Percentiles rank a stretch among this genome's conserved stretches.
These are phyloP conservation scores for Sardinella longiceps DNA, from an alignment of 2,797 vertebrate genomes.

Conservation along the genomic window DNA sequence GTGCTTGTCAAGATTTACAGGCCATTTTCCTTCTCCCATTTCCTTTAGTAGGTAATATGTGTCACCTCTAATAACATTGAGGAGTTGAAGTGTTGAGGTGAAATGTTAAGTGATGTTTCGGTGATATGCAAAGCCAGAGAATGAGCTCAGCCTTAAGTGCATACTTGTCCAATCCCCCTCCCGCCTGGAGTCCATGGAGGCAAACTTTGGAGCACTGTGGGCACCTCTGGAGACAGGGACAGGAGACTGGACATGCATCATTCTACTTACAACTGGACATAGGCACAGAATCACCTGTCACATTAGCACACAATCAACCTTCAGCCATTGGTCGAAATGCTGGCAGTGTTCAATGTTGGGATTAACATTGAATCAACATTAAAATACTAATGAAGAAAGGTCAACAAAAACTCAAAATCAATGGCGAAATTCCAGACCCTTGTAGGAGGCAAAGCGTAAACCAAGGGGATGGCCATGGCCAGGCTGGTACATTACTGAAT, in stretches of 20 bases:
- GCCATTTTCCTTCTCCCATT: slow-evolving; percentile 67
- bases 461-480: too few relatives aligned
- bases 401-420: too few relatives aligned
- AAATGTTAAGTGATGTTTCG: slow-evolving; percentile 74
- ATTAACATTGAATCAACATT: too few relatives aligned
- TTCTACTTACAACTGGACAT: too few relatives aligned
- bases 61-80: slow-evolving; percentile 70
- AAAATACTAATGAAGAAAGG: too few relatives aligned
- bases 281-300: too few relatives aligned
- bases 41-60: slow-evolving; percentile 70
- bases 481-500: too few relatives aligned
- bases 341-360: too few relatives aligned
- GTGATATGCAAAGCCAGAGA: slow-evolving; percentile 64
- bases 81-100: slow-evolving; percentile 70
- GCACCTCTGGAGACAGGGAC: not conserved
- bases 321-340: too few relatives aligned
- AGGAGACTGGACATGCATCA: not conserved
- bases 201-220: not conserved
- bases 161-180: slow-evolving; percentile 21
- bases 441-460: too few relatives aligned
- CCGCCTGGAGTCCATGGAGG: not conserved
- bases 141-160: slow-evolving; percentile 67
- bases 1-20: slow-evolving; percentile 66
- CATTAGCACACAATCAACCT: too few relatives aligned
- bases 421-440: too few relatives aligned